A percentile compares a stretch with the other conserved stretches of the same genome.
phyloP scores from a whole-genome alignment of 1,140 invertebrate species.

The Drosophila arizonae region DNA sequence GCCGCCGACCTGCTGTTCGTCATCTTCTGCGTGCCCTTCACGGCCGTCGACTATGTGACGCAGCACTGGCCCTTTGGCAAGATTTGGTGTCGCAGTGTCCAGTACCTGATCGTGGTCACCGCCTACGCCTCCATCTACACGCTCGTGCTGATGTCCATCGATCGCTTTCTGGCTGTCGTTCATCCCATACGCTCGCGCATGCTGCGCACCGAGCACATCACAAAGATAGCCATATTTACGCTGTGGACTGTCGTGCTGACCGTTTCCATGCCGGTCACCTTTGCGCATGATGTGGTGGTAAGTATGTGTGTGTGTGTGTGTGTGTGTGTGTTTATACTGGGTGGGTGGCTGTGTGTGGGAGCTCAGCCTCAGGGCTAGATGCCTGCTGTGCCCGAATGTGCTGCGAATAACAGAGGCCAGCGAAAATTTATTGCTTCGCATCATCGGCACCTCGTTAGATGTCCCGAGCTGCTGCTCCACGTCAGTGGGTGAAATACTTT shows the following conservation, averaged over 20 bases:
- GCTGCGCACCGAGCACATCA: conserved; percentile 93
- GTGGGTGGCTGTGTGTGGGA: not conserved
- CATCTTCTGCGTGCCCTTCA: conserved; percentile 97
- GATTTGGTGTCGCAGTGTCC: conserved; percentile 93
- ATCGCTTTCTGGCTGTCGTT: conserved; percentile 96
- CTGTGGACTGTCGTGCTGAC: conserved; percentile 92
- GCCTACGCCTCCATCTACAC: conserved; percentile 97
- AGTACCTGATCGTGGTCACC: conserved; percentile 91
- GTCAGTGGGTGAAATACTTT: conserved; percentile 13
- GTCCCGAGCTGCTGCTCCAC: conserved; percentile 31
- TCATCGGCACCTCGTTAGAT: conserved; percentile 78
- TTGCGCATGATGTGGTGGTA: conserved; percentile 88
- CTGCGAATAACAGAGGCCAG: conserved; percentile 69
- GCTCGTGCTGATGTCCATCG: conserved; percentile 97
- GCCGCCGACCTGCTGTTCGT: conserved; percentile 96
- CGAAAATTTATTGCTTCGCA: conserved; percentile 79
- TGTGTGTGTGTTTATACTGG: not conserved
- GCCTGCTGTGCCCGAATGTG: conserved; percentile 70
- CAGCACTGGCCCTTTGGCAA: conserved; percentile 95
- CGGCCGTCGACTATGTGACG: conserved; percentile 91
- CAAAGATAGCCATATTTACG: conserved; percentile 88
- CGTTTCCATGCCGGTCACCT: conserved; percentile 88
- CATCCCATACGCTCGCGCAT: conserved; percentile 93
- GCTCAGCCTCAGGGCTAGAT: not conserved
- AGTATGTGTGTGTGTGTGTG: conserved; percentile 36